These are phyloP conservation scores for Eolophus roseicapilla DNA, from an alignment of 2,113 vertebrate genomes.

Conservation along the genomic window DNA sequence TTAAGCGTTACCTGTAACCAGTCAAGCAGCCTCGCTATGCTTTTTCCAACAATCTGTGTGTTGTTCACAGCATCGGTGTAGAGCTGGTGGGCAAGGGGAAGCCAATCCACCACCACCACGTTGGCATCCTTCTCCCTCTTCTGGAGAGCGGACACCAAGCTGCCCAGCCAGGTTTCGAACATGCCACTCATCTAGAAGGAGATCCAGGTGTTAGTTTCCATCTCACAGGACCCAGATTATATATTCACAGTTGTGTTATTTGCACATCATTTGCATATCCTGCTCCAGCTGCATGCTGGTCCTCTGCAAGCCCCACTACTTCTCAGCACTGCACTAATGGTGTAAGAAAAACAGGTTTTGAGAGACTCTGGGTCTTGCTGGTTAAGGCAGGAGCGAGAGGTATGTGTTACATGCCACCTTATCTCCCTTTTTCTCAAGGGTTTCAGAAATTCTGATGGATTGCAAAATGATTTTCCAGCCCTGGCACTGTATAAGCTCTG, in stretches of 20 bases:
- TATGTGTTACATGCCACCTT: background rate
- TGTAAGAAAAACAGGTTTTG: conserved; percentile 47
- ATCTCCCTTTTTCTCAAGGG: background rate
- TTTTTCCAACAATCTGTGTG: conserved; percentile 77
- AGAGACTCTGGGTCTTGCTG: background rate
- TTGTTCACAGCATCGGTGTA: conserved; percentile 89
- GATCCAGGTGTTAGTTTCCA: background rate
- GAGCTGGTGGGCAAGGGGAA: conserved; percentile 85
- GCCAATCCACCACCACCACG: conserved; percentile 90
- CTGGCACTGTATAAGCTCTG: background rate
- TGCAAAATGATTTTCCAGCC: background rate
- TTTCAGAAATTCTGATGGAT: background rate
- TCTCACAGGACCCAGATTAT: background rate
- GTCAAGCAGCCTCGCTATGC: conserved; percentile 82
- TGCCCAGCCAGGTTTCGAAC: conserved; percentile 86
- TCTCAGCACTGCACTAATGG: background rate
- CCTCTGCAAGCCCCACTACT: background rate
- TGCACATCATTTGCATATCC: background rate
- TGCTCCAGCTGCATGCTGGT: background rate
- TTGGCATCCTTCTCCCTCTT: conserved; percentile 86
- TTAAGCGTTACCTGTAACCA: conserved; percentile 85
- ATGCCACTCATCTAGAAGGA: conserved; percentile 86
- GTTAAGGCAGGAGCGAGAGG: background rate
- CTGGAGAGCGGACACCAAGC: conserved; percentile 84
- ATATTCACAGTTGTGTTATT: background rate